Evolutionary conservation across 2,113 vertebrate genomes (phyloP).

Genomic region (Vimba vimba): DNA sequence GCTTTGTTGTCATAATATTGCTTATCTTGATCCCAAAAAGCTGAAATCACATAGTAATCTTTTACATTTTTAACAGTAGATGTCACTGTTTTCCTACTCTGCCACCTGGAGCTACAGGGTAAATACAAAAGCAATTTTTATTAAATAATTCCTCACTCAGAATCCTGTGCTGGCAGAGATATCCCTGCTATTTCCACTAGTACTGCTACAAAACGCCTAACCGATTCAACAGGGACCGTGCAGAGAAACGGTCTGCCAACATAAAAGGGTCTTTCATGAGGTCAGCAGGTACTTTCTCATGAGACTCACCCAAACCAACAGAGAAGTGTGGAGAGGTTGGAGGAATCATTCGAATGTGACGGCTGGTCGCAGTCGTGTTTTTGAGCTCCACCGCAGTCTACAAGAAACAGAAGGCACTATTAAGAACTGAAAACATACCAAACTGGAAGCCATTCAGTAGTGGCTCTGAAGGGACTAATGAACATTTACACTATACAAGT

Average conservation of each 20-base stretch:
- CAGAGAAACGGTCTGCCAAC: background rate
- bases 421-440: conserved; percentile 5
- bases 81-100: conserved; percentile 24
- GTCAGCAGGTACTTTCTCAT: background rate
- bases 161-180: background rate
- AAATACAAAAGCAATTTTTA: background rate
- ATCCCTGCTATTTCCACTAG: background rate
- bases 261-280: conserved; percentile 10
- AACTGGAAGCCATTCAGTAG: conserved; percentile 1
- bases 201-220: no score
- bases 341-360: conserved; percentile 82
- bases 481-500: background rate
- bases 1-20: background rate
- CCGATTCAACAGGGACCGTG: background rate
- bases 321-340: conserved; percentile 85
- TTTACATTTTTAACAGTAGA: conserved; percentile 31
- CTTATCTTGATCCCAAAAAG: background rate
- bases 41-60: background rate
- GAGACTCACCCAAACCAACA: conserved; percentile 83
- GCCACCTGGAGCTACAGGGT: background rate
- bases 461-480: background rate
- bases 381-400: conserved; percentile 85
- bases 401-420: conserved; percentile 11
- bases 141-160: background rate
- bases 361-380: conserved; percentile 85